Conservation (phyloP, 2,888 invertebrate species). For the Frankliniella fusca region DNA sequence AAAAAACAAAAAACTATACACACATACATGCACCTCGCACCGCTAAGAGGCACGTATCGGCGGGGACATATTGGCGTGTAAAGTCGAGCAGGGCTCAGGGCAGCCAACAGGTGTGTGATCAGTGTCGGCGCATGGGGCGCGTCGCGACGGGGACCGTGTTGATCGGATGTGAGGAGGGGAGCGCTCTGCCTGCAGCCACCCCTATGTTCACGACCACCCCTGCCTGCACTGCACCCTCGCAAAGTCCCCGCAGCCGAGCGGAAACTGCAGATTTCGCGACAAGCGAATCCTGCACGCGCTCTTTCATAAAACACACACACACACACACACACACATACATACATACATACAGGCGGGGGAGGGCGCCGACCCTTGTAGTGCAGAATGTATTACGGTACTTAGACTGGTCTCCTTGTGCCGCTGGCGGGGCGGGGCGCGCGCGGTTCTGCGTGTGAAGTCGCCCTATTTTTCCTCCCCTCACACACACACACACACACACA, state of each 20-base stretch:
- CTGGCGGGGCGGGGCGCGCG: neutral
- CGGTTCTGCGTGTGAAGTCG: neutral
- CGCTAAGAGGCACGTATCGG: no score
- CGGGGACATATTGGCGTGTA: no score
- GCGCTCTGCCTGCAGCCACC: neutral
- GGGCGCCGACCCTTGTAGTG: conserved; percentile 7
- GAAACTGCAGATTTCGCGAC: conserved; percentile 22
- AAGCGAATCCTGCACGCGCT: conserved; percentile 8
- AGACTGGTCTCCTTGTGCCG: neutral
- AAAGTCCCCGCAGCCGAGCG: neutral
- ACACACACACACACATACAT: neutral
- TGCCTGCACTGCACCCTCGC: neutral
- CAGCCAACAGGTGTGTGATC: neutral
- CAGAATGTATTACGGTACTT: conserved; percentile 1
- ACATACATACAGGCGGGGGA: neutral
- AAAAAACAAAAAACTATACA: no score
- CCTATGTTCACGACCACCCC: no score
- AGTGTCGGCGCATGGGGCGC: neutral
- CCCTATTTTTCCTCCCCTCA: conserved; percentile 6
- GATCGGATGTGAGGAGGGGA: neutral
- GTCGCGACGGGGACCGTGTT: neutral
- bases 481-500: no score
- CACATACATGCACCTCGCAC: neutral
- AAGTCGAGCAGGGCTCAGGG: neutral
- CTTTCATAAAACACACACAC: conserved; percentile 21